Evolutionary conservation across 2,113 vertebrate species (phyloP), one percentile per base, ranked within the genome.

Genomic region (Rutilus rutilus): DNA sequence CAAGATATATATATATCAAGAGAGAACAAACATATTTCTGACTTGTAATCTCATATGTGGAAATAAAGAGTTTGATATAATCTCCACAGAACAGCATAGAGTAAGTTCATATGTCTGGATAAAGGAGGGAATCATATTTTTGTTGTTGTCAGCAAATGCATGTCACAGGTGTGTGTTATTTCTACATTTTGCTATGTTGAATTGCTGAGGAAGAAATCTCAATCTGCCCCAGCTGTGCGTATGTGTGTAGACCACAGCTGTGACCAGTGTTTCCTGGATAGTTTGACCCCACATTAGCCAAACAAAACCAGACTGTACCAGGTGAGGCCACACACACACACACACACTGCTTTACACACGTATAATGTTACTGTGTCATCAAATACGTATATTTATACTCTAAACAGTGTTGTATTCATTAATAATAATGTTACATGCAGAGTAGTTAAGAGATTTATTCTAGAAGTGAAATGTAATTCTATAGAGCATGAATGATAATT

Each of bases 241-340:
- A 62, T 52, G 73, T 59, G 45, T 33, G 83, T 59, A 2, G 2
- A 47, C 5, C 45, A 74, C 59, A 65, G 74, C 36, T 47, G 57
- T 85, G 74, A 47, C 71, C 36, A 83, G 45, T 54, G 65, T 45
- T 57, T 39, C 57, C 77, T 78, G 77, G 33, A 60, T 14, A 25
- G 54, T 60, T 79, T 79, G 33, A 79, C 33, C 54, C 23, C 77
- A 79, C 77, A 60, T 78, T 78, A 60, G 77, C 77, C 54, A 78
- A 78, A 60, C 54, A 78, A 78, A 78, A 78, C 76, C 54, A 78
- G 21, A 36, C 11, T 78, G 23, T 78, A 60, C 77, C 77, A 78
- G 77, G 33, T 60, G 54, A 78, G 33, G 52, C 25, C 39, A 74
- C 39, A 60, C 17, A 69, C 33, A 50, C 47, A 50, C 42, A 75